Conservation (phyloP, 1,140 invertebrate species). For the Muscidifurax raptorellus region DNA sequence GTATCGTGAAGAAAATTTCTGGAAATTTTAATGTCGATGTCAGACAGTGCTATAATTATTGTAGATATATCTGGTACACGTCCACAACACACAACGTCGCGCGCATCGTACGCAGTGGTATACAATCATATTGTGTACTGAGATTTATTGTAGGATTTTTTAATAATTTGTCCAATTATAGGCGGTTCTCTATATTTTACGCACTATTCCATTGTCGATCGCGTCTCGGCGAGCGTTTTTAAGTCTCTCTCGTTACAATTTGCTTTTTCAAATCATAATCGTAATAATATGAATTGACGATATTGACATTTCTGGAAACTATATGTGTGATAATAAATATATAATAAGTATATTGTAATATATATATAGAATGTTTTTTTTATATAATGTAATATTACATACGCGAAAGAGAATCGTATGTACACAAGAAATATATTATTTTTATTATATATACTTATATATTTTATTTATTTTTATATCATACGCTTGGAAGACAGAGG, state of each 20-base stretch:
- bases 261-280: not conserved
- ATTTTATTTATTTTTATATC: constrained; percentile 61
- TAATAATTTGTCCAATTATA: no score
- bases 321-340: constrained; percentile 39
- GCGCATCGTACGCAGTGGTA: no score
- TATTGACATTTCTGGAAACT: constrained; percentile 53
- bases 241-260: constrained; percentile 20
- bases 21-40: no score
- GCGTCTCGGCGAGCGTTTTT: constrained; percentile 33
- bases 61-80: no score
- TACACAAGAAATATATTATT: constrained; percentile 50
- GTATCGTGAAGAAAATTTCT: no score
- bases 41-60: no score
- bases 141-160: no score
- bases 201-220: constrained; percentile 5
- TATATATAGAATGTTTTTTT: constrained; percentile 16
- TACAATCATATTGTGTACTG: not conserved
- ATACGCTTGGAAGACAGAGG: constrained; percentile 74
- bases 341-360: not conserved
- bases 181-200: not conserved
- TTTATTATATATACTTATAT: constrained; percentile 61
- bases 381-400: constrained; percentile 48
- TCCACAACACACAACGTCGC: no score
- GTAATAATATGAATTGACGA: constrained; percentile 49
- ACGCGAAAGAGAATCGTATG: constrained; percentile 41